These are phyloP conservation scores for Kryphioiulus occultus DNA, from an alignment of 2,888 invertebrate species.

Conservation along the genomic window DNA sequence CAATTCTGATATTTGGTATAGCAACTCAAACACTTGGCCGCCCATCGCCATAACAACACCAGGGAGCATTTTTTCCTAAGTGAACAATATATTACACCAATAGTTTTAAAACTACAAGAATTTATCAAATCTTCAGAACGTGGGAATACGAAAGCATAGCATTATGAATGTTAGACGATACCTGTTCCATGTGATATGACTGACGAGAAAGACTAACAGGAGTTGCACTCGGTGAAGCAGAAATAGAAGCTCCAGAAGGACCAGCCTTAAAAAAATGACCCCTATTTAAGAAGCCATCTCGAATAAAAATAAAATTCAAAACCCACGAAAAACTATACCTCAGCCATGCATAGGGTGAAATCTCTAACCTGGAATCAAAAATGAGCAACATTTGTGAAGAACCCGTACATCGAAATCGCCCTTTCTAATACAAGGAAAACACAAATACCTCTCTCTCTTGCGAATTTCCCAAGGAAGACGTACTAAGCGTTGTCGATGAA, in stretches of 20 bases:
- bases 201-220: constrained; percentile 53
- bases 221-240: constrained; percentile 33
- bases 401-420: too few relatives aligned
- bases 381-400: neutral
- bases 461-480: constrained; percentile 47
- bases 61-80: constrained; percentile 64
- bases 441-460: constrained; percentile 56
- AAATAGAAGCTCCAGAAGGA: constrained; percentile 44
- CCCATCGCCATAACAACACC: constrained; percentile 65
- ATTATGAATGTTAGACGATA: constrained; percentile 50
- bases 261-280: constrained; percentile 25
- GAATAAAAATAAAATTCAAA: neutral
- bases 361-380: constrained; percentile 21
- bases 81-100: neutral
- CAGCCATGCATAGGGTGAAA: neutral
- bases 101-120: neutral
- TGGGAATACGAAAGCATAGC: too few relatives aligned
- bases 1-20: constrained; percentile 64
- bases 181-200: constrained; percentile 61
- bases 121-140: too few relatives aligned
- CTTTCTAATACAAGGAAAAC: neutral
- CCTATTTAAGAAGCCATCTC: neutral
- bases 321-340: neutral
- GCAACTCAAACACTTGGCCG: constrained; percentile 64
- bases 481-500: constrained; percentile 46